A percentile compares a stretch with the other conserved stretches of the same genome.
phyloP scores from a whole-genome alignment of 2,888 invertebrate species.

The Dascillus cervinus region DNA sequence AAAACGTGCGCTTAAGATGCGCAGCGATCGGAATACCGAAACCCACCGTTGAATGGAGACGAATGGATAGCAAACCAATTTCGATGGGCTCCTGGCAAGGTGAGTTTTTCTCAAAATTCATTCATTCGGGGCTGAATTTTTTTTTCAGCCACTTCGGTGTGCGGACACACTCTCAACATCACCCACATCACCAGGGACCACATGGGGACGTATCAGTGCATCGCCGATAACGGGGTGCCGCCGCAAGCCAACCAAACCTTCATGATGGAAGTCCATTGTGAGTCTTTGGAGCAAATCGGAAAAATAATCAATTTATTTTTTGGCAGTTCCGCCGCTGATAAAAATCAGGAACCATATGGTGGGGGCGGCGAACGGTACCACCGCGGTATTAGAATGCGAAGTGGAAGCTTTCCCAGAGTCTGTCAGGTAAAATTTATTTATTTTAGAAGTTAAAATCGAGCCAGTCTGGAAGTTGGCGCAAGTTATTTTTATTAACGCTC shows the following conservation, averaged over 20 bases:
- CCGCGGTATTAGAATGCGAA: conserved; percentile 71
- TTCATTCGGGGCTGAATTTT: too few species aligned
- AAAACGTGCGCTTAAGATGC: conserved; percentile 75
- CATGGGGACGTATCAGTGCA: conserved; percentile 68
- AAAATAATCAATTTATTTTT: not conserved
- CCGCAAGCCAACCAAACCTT: conserved; percentile 75
- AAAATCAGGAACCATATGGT: conserved; percentile 69
- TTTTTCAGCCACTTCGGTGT: conserved; percentile 57
- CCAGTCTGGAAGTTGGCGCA: too few species aligned
- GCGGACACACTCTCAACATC: conserved; percentile 71
- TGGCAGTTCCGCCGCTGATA: conserved; percentile 82
- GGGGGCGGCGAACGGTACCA: conserved; percentile 61
- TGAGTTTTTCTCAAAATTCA: too few species aligned
- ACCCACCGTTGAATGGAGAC: conserved; percentile 73
- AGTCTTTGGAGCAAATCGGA: conserved; percentile 41
- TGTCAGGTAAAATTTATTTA: conserved; percentile 44
- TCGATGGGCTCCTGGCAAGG: conserved; percentile 58
- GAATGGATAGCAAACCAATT: conserved; percentile 55
- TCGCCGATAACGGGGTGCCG: conserved; percentile 80
- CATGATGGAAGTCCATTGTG: conserved; percentile 83
- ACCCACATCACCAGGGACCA: conserved; percentile 66
- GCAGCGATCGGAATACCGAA: conserved; percentile 69
- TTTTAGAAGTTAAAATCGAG: not conserved
- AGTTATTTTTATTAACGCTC: too few species aligned
- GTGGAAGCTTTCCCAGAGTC: conserved; percentile 85